These are phyloP conservation scores for Drosophila sproati DNA, from an alignment of 1,140 invertebrate genomes.

Conservation along the genomic window DNA sequence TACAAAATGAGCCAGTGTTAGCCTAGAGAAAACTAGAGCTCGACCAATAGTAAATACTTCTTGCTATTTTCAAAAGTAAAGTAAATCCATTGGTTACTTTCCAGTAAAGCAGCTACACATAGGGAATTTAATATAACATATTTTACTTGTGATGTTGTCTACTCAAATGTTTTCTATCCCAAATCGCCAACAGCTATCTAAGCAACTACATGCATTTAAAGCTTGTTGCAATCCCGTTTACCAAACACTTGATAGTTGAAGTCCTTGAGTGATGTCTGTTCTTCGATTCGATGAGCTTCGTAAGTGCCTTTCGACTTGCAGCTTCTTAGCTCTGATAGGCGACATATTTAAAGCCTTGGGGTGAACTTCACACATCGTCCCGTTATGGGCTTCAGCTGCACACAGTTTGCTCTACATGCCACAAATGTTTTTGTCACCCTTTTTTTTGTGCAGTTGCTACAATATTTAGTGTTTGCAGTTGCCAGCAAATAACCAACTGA, in stretches of 20 bases:
- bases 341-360: slow-evolving; percentile 35
- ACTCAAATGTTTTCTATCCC: no score
- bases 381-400: not conserved
- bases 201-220: slow-evolving; percentile 26
- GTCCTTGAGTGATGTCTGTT: slow-evolving; percentile 48
- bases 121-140: not conserved
- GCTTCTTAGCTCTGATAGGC: slow-evolving; percentile 40
- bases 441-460: slow-evolving; percentile 23
- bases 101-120: not conserved
- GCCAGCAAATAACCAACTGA: slow-evolving; percentile 30
- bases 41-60: no score
- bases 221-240: slow-evolving; percentile 41
- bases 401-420: not conserved
- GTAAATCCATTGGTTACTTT: not conserved
- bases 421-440: slow-evolving; percentile 43
- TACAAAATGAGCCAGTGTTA: no score
- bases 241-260: slow-evolving; percentile 50
- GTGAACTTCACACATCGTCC: not conserved
- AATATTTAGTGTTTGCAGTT: slow-evolving; percentile 8
- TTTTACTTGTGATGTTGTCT: not conserved
- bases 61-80: not conserved
- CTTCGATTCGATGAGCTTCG: slow-evolving; percentile 18
- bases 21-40: no score
- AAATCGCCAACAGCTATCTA: not conserved
- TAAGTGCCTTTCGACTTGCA: slow-evolving; percentile 27